Evolutionary conservation across 2,113 vertebrate genomes (phyloP), one percentile per base, ranked within the genome.

Genomic region (Aphelocoma coerulescens): DNA sequence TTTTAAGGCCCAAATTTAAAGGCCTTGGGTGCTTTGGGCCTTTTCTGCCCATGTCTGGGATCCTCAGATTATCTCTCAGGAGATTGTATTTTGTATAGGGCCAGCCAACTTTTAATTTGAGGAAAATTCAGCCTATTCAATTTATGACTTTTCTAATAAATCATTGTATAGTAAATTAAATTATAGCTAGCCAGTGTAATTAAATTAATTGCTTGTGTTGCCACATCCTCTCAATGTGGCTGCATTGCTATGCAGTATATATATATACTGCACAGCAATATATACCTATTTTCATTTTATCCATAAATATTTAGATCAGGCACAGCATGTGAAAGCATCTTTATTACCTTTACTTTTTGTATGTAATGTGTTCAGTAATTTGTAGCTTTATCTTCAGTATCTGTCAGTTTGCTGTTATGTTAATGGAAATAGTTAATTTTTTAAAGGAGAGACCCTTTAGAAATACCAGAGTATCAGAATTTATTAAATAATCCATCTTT

Each of bases 341-440:
- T 74, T 48, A 37, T 73, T 88, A 27, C 22, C 28, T 91, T 80
- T 71, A 35, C 48, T 92, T 74, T 62, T 49, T 39, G 28, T 30
- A 11, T 22, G 26, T 44, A 19, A 48, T 27, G 5, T 67, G 39
- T 63, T 88, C 59, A 41, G 26, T 16, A 90, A 37, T 59, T 80
- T 78, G 61, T 44, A 72, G 26, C 39, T 96, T 86, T 67, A 6
- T 61, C 61, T 75, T 82, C 41, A 79, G 9, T 58, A 51, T 37
- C 54, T 83, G 13, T n/a, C 63, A 24, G 28, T 86, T 91, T 89
- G 58, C 21, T 73, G 4, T 44, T 77, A 35, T 46, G 18, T 12
- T 85, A 87, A 57, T 89, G 46, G 85, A 83, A 95, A 83, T 32
- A 58, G 39, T 95, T 92, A 86, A 89, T 85, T 92, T 92, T 69